Conservation (phyloP, 2,113 vertebrate species). For the Dascyllus trimaculatus region DNA sequence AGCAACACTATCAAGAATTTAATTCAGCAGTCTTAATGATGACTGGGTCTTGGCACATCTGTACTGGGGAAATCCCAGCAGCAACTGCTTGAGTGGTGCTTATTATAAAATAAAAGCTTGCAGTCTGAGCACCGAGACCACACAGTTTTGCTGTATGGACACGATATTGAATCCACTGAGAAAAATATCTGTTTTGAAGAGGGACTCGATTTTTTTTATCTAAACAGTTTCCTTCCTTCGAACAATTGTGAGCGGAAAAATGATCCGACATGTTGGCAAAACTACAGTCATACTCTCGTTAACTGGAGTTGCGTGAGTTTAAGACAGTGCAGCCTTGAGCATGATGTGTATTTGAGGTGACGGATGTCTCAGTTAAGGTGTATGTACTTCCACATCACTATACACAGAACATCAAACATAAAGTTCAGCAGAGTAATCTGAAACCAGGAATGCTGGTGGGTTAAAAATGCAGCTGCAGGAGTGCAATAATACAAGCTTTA, state of each 20-base stretch:
- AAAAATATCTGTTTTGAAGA: neutral
- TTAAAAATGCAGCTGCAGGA: neutral
- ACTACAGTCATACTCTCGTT: too few species aligned
- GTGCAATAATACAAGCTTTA: neutral
- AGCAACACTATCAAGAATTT: slow-evolving; percentile 25
- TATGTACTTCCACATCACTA: too few species aligned
- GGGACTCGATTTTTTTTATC: slow-evolving; percentile 3
- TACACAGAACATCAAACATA: neutral
- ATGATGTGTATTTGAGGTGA: too few species aligned
- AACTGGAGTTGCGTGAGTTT: too few species aligned
- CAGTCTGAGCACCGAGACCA: slow-evolving; percentile 2
- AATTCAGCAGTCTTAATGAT: slow-evolving; percentile 23
- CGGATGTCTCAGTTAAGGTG: too few species aligned
- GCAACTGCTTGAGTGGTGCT: slow-evolving; percentile 1
- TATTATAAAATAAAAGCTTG: slow-evolving; percentile 39
- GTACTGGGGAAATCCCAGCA: slow-evolving; percentile 15
- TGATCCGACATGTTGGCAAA: neutral
- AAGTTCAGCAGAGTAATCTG: neutral
- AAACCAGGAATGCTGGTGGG: slow-evolving; percentile 7
- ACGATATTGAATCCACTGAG: slow-evolving; percentile 24
- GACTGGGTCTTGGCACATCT: slow-evolving; percentile 16
- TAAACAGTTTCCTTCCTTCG: slow-evolving; percentile 25
- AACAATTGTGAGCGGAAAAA: slow-evolving; percentile 10
- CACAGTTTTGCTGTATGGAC: slow-evolving; percentile 17
- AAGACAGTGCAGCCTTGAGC: too few species aligned